A percentile compares a stretch with the other conserved stretches of the same genome.
Evolutionary conservation across 2,888 invertebrate species (phyloP).

Genomic region (Eucera pruinosa): DNA sequence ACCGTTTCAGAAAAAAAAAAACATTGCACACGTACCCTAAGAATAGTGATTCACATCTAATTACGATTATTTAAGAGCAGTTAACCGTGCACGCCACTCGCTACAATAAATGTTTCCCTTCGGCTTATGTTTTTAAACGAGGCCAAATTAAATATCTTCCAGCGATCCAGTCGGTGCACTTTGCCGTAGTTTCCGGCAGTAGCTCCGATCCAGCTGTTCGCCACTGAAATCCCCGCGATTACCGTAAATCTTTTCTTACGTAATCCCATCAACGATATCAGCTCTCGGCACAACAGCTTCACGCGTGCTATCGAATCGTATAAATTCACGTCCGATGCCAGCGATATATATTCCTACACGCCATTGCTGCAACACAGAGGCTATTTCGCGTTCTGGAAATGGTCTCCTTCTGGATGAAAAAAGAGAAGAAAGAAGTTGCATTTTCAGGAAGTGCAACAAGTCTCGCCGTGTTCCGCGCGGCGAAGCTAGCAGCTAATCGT

Average conservation of each 20-base stretch:
- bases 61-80: slow-evolving; percentile 6
- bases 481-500: neutral
- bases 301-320: slow-evolving; percentile 23
- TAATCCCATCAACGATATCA: slow-evolving; percentile 41
- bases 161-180: neutral
- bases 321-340: slow-evolving; percentile 31
- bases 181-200: slow-evolving; percentile 31
- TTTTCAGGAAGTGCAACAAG: slow-evolving; percentile 10
- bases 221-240: slow-evolving; percentile 14
- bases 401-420: too few species aligned
- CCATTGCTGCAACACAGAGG: neutral
- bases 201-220: slow-evolving; percentile 15
- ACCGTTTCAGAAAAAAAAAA: slow-evolving; percentile 18
- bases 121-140: slow-evolving; percentile 5
- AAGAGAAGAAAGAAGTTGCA: too few species aligned
- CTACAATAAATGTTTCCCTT: slow-evolving; percentile 15
- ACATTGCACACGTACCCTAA: neutral
- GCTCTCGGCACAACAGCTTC: slow-evolving; percentile 18
- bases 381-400: neutral
- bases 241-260: slow-evolving; percentile 44
- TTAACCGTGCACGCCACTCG: neutral
- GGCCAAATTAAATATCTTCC: slow-evolving; percentile 33
- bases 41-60: slow-evolving; percentile 22
- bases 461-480: neutral
- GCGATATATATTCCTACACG: too few species aligned